phyloP scores from a whole-genome alignment of 1,140 invertebrate species.

The Hypothenemus hampei region DNA sequence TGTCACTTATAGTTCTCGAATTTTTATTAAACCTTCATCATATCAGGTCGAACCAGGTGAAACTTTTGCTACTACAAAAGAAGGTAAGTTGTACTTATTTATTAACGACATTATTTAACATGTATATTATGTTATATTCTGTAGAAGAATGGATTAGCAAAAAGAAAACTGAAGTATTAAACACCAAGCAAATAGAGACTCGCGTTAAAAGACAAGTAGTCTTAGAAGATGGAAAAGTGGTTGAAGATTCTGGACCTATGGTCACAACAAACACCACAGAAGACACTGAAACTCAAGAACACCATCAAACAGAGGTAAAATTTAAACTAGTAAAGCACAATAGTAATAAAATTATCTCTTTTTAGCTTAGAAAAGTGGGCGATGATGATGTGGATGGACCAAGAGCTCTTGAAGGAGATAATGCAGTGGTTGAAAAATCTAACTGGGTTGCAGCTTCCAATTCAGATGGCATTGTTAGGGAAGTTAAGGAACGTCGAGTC shows the following conservation, averaged over 20 bases:
- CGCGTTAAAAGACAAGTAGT: slow-evolving; percentile 83
- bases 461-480: slow-evolving; percentile 68
- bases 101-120: slow-evolving; percentile 5
- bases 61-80: slow-evolving; percentile 44
- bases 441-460: slow-evolving; percentile 59
- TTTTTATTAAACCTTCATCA: slow-evolving; percentile 42
- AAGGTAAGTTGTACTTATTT: slow-evolving; percentile 36
- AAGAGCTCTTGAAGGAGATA: slow-evolving; percentile 40
- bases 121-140: slow-evolving; percentile 35
- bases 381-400: slow-evolving; percentile 43
- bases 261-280: slow-evolving; percentile 84
- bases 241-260: slow-evolving; percentile 81
- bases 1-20: slow-evolving; percentile 40
- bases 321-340: not conserved
- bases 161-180: slow-evolving; percentile 81
- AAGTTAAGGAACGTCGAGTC: slow-evolving; percentile 71
- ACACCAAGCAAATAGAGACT: slow-evolving; percentile 83
- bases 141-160: slow-evolving; percentile 88
- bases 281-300: slow-evolving; percentile 82
- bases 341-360: slow-evolving; percentile 3
- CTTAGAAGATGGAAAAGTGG: slow-evolving; percentile 82
- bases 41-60: slow-evolving; percentile 43
- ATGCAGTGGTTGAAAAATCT: slow-evolving; percentile 48
- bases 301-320: slow-evolving; percentile 74
- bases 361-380: slow-evolving; percentile 44